These are phyloP conservation scores for Zeuzera pyrina DNA, from an alignment of 2,888 invertebrate genomes.

Conservation along the genomic window DNA sequence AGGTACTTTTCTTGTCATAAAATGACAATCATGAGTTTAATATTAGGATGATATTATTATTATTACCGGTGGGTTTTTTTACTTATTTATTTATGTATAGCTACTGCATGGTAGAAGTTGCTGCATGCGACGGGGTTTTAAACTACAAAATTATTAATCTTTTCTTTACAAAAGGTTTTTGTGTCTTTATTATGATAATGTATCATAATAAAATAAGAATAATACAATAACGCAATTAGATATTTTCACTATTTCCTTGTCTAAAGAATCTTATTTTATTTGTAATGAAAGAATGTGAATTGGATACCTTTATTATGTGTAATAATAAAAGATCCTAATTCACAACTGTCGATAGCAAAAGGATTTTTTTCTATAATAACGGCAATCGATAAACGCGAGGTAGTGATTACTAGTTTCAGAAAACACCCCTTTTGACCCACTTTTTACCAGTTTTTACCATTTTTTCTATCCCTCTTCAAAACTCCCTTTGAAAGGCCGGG, in stretches of 20 bases:
- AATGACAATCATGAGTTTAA: too few species aligned
- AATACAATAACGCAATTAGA: conserved; percentile 15
- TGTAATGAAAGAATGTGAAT: conserved; percentile 28
- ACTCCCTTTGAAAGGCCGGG: conserved; percentile 68
- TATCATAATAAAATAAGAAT: not conserved
- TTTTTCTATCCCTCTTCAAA: conserved; percentile 63
- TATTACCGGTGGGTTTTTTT: too few species aligned
- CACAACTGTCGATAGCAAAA: conserved; percentile 53
- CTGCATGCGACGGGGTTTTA: too few species aligned
- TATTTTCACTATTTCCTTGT: conserved; percentile 34
- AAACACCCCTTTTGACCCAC: conserved; percentile 73
- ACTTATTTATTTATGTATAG: too few species aligned
- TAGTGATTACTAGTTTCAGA: conserved; percentile 70
- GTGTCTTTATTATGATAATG: too few species aligned
- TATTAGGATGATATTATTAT: too few species aligned
- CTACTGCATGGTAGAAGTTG: too few species aligned
- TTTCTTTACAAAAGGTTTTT: not conserved
- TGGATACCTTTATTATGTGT: conserved; percentile 37
- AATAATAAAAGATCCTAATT: conserved; percentile 48
- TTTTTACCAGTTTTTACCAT: conserved; percentile 69
- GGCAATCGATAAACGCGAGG: conserved; percentile 67
- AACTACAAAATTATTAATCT: too few species aligned
- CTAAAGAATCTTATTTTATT: too few species aligned
- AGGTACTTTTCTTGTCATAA: too few species aligned
- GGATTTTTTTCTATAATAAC: conserved; percentile 60